A percentile compares a stretch with the other conserved stretches of the same genome.
phyloP scores from a whole-genome alignment of 1,140 invertebrate species.

The Drosophila aff. region DNA sequence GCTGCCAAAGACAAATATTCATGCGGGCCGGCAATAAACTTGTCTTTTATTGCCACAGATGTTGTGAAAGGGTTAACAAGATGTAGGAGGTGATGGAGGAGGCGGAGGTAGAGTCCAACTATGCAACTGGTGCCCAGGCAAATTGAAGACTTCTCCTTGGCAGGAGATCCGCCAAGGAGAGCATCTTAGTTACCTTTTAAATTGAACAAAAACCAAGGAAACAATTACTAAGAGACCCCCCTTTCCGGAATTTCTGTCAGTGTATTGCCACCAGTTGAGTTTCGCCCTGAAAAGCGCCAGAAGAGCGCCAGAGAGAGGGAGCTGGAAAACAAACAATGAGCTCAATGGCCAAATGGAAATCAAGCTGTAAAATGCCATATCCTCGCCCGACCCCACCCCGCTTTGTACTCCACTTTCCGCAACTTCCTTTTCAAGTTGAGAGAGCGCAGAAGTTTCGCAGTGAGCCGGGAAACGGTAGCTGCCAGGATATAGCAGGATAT shows the following conservation, averaged over 20 bases:
- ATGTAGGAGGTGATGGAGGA: not conserved
- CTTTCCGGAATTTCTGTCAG: not conserved
- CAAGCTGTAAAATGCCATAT: constrained; percentile 62
- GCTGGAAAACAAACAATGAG: constrained; percentile 50
- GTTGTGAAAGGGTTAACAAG: constrained; percentile 40
- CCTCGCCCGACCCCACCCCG: not conserved
- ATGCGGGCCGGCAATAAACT: constrained; percentile 38
- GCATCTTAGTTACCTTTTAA: not conserved
- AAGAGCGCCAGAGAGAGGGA: not conserved
- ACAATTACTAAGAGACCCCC: too few relatives aligned
- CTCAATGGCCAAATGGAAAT: constrained; percentile 67
- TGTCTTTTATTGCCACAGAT: constrained; percentile 37
- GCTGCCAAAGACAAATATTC: constrained; percentile 40
- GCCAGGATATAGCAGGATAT: constrained; percentile 48
- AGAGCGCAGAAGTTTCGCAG: constrained; percentile 46
- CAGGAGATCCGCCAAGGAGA: not conserved
- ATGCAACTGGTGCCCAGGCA: constrained; percentile 12
- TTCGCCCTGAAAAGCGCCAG: not conserved
- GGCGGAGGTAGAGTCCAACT: not conserved
- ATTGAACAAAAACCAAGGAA: not conserved
- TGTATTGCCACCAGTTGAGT: constrained; percentile 38
- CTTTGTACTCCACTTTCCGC: constrained; percentile 17
- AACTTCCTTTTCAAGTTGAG: constrained; percentile 38
- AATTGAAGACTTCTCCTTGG: constrained; percentile 4
- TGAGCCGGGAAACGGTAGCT: constrained; percentile 54